Evolutionary conservation across 2,888 invertebrate species (phyloP), one percentile per base, ranked within the genome.

Genomic region (Caenorhabditis uteleia): DNA sequence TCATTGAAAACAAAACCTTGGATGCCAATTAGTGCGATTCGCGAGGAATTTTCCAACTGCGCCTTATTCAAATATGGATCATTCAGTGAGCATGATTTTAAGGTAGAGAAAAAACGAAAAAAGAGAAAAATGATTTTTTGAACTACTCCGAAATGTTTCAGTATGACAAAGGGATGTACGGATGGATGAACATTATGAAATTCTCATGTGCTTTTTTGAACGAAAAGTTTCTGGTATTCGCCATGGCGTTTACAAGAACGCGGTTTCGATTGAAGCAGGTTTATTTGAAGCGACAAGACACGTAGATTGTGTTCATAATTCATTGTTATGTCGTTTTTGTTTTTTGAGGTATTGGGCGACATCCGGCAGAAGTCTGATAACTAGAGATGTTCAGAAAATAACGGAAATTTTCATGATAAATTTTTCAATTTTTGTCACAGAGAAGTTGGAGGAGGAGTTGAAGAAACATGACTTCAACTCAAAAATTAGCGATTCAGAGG

Each of bases 111-210:
- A 2, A 36, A 20, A 16, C 27, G 7, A 18, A 26, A 33, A 34
- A 2, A 14, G n/a, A 27, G 4, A 33, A 23, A 12, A 20, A 47
- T n/a, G 1, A 20, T 4, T 40, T 27, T 23, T 40, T 44, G 5
- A 45, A 39, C 34, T 18, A 25, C 14, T 14, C 23, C 12, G 46
- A 29, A 44, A 55, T 33, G 14, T 34, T 58, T 12, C 12, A 76
- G 73, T 77, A 77, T 39, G 75, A 77, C 55, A 73, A 75, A 60
- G 69, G 70, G 25, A 56, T 77, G 39, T 75, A 76, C 33, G 74
- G 77, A 14, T 73, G 73, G 68, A 67, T 77, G 70, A 71, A 73
- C 40, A 53, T 77, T 10, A 70, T 73, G 73, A 75, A 75, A 39
- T 74, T 77, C 43, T 67, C 70, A 16, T 77, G 77, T 42, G 55